Evolutionary conservation across 2,797 vertebrate genomes (phyloP).

Genomic region (Tragelaphus eurycerus): DNA sequence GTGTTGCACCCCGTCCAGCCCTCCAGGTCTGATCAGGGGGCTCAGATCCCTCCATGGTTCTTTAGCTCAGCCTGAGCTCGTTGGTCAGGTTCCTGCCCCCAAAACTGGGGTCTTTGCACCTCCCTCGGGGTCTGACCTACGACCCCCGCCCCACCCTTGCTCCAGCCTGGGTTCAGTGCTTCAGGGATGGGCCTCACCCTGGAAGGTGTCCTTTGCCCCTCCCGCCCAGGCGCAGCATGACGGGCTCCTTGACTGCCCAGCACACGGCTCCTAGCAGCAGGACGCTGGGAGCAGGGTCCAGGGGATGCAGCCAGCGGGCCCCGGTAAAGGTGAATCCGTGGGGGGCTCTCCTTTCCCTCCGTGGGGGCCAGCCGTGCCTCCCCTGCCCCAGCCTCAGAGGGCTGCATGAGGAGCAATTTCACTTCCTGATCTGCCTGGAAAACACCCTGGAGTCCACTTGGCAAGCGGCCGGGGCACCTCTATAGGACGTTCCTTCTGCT

Average conservation of each 20-base stretch:
- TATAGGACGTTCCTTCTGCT: slow-evolving; percentile 36
- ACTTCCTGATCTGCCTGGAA: slow-evolving; percentile 73
- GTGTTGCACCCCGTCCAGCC: neutral
- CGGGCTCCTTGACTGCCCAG: neutral
- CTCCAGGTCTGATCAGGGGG: neutral
- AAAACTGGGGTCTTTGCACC: neutral
- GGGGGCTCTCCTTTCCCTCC: neutral
- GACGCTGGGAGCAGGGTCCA: fast-evolving
- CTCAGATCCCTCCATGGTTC: neutral
- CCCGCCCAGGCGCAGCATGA: fast-evolving
- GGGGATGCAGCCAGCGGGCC: neutral
- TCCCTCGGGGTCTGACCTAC: neutral
- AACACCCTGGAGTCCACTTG: slow-evolving; percentile 72
- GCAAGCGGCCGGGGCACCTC: neutral
- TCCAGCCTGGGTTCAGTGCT: neutral
- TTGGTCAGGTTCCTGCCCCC: neutral
- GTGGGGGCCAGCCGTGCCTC: neutral
- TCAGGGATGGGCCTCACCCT: neutral
- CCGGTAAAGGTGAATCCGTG: too few species aligned
- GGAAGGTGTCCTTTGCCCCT: neutral
- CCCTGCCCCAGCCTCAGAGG: neutral
- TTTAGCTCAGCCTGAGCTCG: neutral
- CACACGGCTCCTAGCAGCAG: neutral
- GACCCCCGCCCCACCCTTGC: too few species aligned
- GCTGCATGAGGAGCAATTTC: neutral